Conservation (phyloP, 92 coral and sea anemone species). For the Epizoanthus scotinus region DNA sequence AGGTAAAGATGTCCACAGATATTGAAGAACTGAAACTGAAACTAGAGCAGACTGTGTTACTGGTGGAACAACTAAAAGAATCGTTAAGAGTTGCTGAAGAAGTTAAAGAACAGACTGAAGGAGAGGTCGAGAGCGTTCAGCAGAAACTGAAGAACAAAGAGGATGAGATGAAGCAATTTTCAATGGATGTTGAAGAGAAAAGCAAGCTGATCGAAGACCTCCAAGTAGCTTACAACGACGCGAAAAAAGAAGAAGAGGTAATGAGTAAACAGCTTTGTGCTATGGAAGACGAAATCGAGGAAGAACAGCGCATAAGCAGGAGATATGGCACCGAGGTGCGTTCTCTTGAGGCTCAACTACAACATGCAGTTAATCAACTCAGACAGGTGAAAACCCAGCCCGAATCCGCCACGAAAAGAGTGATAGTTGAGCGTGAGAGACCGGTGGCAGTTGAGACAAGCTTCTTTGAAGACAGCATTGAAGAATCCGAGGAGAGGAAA, state of each 20-base stretch:
- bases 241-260: slow-evolving; percentile 49
- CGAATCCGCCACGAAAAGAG: slow-evolving; percentile 18
- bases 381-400: slow-evolving; percentile 56
- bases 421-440: slow-evolving; percentile 25
- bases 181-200: slow-evolving; percentile 57
- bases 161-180: slow-evolving; percentile 42
- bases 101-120: slow-evolving; percentile 36
- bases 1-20: slow-evolving; percentile 27
- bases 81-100: slow-evolving; percentile 35
- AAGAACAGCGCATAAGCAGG: slow-evolving; percentile 69
- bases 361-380: slow-evolving; percentile 76
- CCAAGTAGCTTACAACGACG: slow-evolving; percentile 43
- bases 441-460: slow-evolving; percentile 36
- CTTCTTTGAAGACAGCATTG: slow-evolving; percentile 55
- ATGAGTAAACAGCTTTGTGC: slow-evolving; percentile 44
- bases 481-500: slow-evolving; percentile 48
- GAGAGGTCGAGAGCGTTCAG: slow-evolving; percentile 31
- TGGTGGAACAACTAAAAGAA: slow-evolving; percentile 39
- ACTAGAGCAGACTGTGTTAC: slow-evolving; percentile 38
- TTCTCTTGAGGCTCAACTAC: slow-evolving; percentile 89
- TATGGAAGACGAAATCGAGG: slow-evolving; percentile 60
- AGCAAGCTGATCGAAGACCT: slow-evolving; percentile 62
- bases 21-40: slow-evolving; percentile 48
- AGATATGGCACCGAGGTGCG: slow-evolving; percentile 80
- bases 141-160: slow-evolving; percentile 50